phyloP scores from a whole-genome alignment of 2,888 invertebrate genomes.

The Pomacea canaliculata region DNA sequence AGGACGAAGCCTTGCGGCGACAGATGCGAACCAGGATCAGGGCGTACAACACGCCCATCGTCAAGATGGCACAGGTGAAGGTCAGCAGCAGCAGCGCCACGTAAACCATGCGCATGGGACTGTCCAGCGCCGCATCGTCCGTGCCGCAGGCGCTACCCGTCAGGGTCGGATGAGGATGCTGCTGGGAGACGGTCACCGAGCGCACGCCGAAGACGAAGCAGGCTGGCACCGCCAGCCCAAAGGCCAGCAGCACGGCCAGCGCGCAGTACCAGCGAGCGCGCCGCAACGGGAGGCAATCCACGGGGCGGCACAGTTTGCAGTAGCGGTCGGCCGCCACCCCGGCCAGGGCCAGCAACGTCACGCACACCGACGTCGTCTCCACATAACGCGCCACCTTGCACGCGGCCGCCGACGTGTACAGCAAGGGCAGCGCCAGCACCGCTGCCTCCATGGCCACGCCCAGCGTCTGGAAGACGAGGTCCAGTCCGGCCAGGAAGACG shows the following conservation, averaged over 20 bases:
- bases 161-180: not conserved
- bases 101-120: constrained; percentile 44
- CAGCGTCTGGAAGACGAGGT: constrained; percentile 50
- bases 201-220: constrained; percentile 47
- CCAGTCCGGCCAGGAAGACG: constrained; percentile 52
- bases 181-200: constrained; percentile 35
- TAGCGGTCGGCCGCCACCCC: constrained; percentile 57
- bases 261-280: constrained; percentile 48
- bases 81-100: constrained; percentile 43
- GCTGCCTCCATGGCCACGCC: constrained; percentile 51
- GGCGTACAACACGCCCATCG: constrained; percentile 47
- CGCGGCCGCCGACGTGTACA: constrained; percentile 43
- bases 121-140: constrained; percentile 36
- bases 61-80: constrained; percentile 42
- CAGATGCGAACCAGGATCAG: constrained; percentile 48
- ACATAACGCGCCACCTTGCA: constrained; percentile 55
- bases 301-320: constrained; percentile 53
- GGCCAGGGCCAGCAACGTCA: constrained; percentile 50
- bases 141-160: constrained; percentile 52
- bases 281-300: constrained; percentile 46
- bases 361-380: constrained; percentile 48
- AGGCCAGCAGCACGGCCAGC: constrained; percentile 38
- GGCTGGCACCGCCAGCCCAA: constrained; percentile 49
- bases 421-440: constrained; percentile 48
- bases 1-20: constrained; percentile 43